These are phyloP conservation scores for Platynereis dumerilii DNA, from an alignment of 2,888 invertebrate species.

Conservation along the genomic window DNA sequence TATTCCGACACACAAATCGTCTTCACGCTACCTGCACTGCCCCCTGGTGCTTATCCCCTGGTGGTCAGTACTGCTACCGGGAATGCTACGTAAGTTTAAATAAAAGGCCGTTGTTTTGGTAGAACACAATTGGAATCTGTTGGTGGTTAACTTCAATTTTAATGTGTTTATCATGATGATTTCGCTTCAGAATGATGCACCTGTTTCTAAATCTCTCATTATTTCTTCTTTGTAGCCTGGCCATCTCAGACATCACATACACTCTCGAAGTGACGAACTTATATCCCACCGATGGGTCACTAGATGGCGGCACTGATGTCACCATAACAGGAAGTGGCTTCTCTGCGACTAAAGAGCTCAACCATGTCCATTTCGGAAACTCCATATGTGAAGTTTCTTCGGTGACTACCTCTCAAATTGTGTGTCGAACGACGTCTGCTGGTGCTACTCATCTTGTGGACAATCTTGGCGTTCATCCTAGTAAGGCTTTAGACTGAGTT, in stretches of 20 bases:
- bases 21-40: slow-evolving; percentile 36
- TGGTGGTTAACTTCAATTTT: too few relatives aligned
- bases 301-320: slow-evolving; percentile 38
- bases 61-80: not conserved
- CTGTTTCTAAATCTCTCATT: too few relatives aligned
- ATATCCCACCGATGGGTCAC: slow-evolving; percentile 35
- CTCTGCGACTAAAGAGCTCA: slow-evolving; percentile 24
- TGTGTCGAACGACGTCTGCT: slow-evolving; percentile 1
- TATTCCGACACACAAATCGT: slow-evolving; percentile 42
- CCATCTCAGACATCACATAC: slow-evolving; percentile 32
- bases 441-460: slow-evolving; percentile 11
- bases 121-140: too few relatives aligned
- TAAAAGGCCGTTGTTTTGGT: too few relatives aligned
- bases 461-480: slow-evolving; percentile 25
- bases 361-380: slow-evolving; percentile 16
- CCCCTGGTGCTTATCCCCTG: slow-evolving; percentile 42
- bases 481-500: slow-evolving; percentile 15
- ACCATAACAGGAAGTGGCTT: slow-evolving; percentile 50
- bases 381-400: slow-evolving; percentile 17
- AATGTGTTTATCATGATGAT: too few relatives aligned
- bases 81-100: too few relatives aligned
- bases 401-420: slow-evolving; percentile 6
- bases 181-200: too few relatives aligned
- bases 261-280: slow-evolving; percentile 31
- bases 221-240: too few relatives aligned